Conservation (phyloP, 2,888 invertebrate species). For the Orthosia incerta region DNA sequence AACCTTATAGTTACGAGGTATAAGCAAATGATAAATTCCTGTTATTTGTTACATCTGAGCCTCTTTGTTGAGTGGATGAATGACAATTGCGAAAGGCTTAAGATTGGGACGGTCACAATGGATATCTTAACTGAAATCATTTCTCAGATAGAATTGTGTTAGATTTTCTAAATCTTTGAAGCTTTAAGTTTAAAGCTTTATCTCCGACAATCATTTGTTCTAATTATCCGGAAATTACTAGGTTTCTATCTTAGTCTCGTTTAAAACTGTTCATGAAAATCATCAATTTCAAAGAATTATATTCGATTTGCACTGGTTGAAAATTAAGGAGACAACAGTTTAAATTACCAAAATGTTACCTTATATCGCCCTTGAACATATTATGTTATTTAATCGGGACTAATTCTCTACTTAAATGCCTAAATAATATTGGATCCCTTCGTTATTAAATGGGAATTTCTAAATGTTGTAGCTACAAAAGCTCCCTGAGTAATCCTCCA, state of each 20-base stretch:
- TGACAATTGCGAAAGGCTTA: slow-evolving; percentile 78
- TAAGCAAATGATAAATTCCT: slow-evolving; percentile 7
- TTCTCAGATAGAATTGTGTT: slow-evolving; percentile 75
- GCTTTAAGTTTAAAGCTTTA: slow-evolving; percentile 36
- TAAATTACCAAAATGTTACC: no score
- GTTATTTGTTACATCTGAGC: slow-evolving; percentile 75
- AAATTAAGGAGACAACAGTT: no score
- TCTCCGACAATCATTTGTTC: slow-evolving; percentile 14
- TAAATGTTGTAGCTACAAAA: background rate
- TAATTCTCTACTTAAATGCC: background rate
- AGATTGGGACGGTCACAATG: slow-evolving; percentile 62
- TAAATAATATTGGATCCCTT: no score
- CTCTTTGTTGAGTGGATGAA: slow-evolving; percentile 74
- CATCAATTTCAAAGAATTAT: no score
- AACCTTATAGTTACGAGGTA: slow-evolving; percentile 66
- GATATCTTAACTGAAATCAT: slow-evolving; percentile 56
- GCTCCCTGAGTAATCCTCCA: slow-evolving; percentile 10
- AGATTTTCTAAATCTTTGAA: slow-evolving; percentile 21
- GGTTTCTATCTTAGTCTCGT: background rate
- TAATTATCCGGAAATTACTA: background rate
- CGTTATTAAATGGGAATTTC: no score
- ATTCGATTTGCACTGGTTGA: no score
- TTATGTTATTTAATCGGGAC: background rate
- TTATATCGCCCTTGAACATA: no score
- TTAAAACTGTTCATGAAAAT: background rate